Base-by-base conservation (phyloP, 2,113 vertebrate species). In the Triplophysa siluroides region DNA sequence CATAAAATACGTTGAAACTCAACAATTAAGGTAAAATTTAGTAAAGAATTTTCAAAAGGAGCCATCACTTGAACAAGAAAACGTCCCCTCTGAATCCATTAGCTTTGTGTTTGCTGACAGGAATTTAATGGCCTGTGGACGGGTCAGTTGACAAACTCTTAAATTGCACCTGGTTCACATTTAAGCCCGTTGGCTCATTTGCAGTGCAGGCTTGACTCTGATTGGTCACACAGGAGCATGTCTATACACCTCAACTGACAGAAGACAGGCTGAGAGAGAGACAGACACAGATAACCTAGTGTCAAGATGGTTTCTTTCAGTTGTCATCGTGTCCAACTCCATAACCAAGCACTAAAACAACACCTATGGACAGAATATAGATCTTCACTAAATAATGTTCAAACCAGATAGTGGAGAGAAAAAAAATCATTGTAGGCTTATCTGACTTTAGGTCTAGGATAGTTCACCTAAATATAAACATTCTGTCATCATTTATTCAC, bases 131-230 rank as follows among this genome's bases (percentile, higher is more conserved):
- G 60, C 68, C 19, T 65, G 24, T 19, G 16, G 74, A 54, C 62
- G 33, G 43, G 12, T 54, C 24, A 13, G 21, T 18, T 52, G 63
- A 70, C 85, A 72, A 79, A 70, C 24, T 65, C 23, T 64, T 8
- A 64, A 63, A 70, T 50, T 71, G 68, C 84, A 86, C 80, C 81
- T 85, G 83, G 85, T 87, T 76, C 23, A 24, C 66, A 84, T 87
- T 81, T 80, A 24, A 33, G 23, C 50, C 50, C 76, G 60, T 26
- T 13, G 18, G 70, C 64, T 68, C 77, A 38, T 80, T 54, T 72
- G 13, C 63, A 61, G 14, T 71, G 66, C 41, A 76, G 21, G 47
- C 45, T 23, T 63, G 21, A 63, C n/a, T 26, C n/a, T n/a, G 64
- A 67, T 21, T 54, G 23, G 29, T 45, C 19, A 52, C 21, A 43